Conservation (phyloP, 2,113 vertebrate species). For the Sylvilagus bachmani region DNA sequence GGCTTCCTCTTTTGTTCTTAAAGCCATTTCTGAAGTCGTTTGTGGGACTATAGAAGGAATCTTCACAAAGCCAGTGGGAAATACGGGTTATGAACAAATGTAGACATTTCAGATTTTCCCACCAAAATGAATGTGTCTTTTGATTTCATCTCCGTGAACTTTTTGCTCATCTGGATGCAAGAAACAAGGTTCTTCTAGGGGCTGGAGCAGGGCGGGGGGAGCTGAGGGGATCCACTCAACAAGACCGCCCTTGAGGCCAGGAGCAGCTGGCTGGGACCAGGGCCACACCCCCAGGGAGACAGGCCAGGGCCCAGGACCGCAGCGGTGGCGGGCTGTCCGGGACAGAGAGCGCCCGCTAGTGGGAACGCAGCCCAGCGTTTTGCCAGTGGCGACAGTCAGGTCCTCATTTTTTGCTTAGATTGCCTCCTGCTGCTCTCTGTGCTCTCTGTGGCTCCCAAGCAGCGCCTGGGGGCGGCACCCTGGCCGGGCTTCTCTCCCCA, state of each 20-base stretch:
- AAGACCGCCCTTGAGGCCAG: neutral
- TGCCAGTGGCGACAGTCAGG: neutral
- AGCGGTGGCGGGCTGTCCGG: neutral
- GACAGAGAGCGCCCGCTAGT: neutral
- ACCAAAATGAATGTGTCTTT: too few relatives aligned
- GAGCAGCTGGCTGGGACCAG: neutral
- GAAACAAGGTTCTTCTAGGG: neutral
- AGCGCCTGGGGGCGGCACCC: neutral
- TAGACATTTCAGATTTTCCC: too few relatives aligned
- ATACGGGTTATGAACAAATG: too few relatives aligned
- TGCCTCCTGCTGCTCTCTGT: neutral
- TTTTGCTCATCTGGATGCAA: neutral
- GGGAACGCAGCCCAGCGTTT: neutral
- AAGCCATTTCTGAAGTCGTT: neutral
- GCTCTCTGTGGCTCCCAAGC: neutral
- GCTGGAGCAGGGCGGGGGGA: neutral
- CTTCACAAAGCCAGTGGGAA: too few relatives aligned
- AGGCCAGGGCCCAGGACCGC: neutral
- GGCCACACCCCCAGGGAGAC: neutral
- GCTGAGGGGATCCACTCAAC: neutral
- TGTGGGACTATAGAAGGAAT: too few relatives aligned
- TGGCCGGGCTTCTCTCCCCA: neutral
- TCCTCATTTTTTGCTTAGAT: neutral
- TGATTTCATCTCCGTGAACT: too few relatives aligned
- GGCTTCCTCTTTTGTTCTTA: neutral